Base-by-base conservation (phyloP, 2,888 invertebrate species). In the Myopa tessellatipennis region DNA sequence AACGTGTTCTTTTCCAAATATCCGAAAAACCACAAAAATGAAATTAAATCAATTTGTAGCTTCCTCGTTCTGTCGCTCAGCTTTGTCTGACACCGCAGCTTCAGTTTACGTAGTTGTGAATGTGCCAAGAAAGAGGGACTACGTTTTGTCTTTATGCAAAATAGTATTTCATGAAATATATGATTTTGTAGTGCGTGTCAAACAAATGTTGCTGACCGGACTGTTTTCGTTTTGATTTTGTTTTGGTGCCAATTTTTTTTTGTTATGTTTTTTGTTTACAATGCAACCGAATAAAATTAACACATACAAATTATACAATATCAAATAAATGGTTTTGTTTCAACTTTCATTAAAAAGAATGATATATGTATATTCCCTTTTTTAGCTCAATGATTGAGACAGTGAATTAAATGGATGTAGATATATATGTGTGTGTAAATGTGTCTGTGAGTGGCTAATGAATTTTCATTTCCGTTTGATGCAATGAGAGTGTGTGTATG, bases 181-280 rank as follows among this genome's bases (percentile, higher is more conserved):
- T 75, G 75, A 68, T 60, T 75, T 75, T 75, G 75, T 75, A 63
- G 65, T 75, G 75, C 75, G 76, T 78, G 78, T 78, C 81, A 81
- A 81, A 80, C 76, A 81, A 81, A 77, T 74, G 63, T 68, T 77
- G 77, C 70, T 77, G 74, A 78, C 73, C 72, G 36, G 52, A 58
- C 52, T 60, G 77, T 71, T 73, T 70, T 67, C 76, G 69, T 74
- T 63, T 77, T 77, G 34, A 26, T 61, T 73, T 77, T 18, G 40
- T 58, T 58, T 61, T 72, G 65, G 40, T 55, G 40, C 58, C 68
- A 67, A 74, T 61, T 58, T 68, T 18, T 65, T 73, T 61, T 34
- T 45, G 14, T 36, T 50, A 12, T 74, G 12, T 36, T 58, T 45
- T 50, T n/a, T 63, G 26, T 68, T 18, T 36, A 58, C 55, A 75